phyloP scores from a whole-genome alignment of 2,888 invertebrate genomes.

The Carabus problematicus region DNA sequence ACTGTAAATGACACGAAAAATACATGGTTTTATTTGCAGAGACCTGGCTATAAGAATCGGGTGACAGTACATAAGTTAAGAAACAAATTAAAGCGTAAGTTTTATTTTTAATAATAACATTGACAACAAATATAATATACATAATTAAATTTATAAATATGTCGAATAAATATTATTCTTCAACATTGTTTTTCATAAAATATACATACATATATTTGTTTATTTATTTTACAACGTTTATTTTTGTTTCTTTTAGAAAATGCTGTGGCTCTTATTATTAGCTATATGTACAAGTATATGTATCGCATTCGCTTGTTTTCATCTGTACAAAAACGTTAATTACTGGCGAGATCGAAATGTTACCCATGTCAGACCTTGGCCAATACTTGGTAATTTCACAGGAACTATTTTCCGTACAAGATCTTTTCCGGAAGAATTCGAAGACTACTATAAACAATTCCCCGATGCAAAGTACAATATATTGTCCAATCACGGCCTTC shows the following conservation, averaged over 20 bases:
- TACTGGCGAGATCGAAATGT: conserved; percentile 34
- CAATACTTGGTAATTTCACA: conserved; percentile 21
- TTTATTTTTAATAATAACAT: too few relatives aligned
- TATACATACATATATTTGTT: too few relatives aligned
- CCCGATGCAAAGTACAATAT: conserved; percentile 37
- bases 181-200: too few relatives aligned
- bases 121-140: too few relatives aligned
- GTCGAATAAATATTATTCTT: too few relatives aligned
- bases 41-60: too few relatives aligned
- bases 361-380: conserved; percentile 10
- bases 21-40: too few relatives aligned
- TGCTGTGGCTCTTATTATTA: conserved; percentile 17
- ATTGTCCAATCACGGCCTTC: conserved; percentile 1
- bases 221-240: conserved; percentile 1
- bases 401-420: conserved; percentile 7
- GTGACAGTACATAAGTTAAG: too few relatives aligned
- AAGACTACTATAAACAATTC: conserved; percentile 10
- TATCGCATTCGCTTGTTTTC: neutral
- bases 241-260: conserved; percentile 14
- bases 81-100: too few relatives aligned
- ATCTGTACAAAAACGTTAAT: conserved; percentile 9
- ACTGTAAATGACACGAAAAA: too few relatives aligned
- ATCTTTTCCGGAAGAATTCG: conserved; percentile 5
- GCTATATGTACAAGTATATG: neutral
- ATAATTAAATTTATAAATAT: too few relatives aligned